phyloP scores from a whole-genome alignment of 2,113 vertebrate genomes.

The Poicephalus gulielmi region DNA sequence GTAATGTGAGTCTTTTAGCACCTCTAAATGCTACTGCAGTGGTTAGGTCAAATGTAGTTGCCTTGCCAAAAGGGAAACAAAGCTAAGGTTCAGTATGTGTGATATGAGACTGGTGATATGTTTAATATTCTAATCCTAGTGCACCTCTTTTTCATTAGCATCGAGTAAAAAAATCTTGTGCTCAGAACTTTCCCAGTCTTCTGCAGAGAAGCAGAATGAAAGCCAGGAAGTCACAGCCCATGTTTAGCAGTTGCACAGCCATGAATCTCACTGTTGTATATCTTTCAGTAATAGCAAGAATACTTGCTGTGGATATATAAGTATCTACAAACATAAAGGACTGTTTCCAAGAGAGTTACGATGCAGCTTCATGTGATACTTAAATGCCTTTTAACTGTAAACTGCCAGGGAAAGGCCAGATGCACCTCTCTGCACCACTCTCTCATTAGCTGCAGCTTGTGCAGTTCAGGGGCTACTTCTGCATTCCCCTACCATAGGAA shows the following conservation, averaged over 20 bases:
- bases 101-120: neutral
- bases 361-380: neutral
- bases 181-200: neutral
- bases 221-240: neutral
- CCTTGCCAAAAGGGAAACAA: neutral
- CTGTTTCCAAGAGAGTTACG: neutral
- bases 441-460: neutral
- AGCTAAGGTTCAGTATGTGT: neutral
- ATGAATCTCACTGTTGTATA: rapidly evolving
- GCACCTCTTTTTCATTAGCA: neutral
- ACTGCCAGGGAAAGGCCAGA: neutral
- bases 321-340: neutral
- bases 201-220: neutral
- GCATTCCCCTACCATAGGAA: neutral
- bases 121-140: neutral
- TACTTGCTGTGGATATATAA: neutral
- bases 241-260: neutral
- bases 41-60: neutral
- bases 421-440: neutral
- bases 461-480: neutral
- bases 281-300: neutral
- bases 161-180: neutral
- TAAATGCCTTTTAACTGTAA: neutral
- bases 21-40: neutral
- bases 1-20: neutral